Percentiles rank a stretch among this genome's conserved stretches.
Conservation (phyloP, 2,113 vertebrate species). For the Anarhynchus alexandrinus region DNA sequence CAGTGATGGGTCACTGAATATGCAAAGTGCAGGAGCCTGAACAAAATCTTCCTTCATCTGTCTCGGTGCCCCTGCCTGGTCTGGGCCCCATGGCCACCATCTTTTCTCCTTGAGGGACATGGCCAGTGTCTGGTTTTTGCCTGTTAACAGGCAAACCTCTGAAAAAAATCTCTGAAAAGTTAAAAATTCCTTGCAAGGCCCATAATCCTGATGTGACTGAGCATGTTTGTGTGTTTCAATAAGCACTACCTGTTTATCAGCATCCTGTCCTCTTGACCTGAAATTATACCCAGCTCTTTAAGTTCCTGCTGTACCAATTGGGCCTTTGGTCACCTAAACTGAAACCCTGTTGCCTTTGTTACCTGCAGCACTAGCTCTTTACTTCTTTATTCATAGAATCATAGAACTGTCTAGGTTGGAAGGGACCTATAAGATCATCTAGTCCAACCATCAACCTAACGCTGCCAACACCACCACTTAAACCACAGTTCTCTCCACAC, state of each 20-base stretch:
- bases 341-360: background rate
- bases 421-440: no score
- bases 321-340: background rate
- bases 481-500: background rate
- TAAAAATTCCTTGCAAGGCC: background rate
- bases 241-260: background rate
- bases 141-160: background rate
- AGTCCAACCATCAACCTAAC: no score
- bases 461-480: no score
- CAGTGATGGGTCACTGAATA: background rate
- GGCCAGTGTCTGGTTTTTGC: background rate
- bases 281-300: background rate
- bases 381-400: no score
- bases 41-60: background rate
- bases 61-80: background rate
- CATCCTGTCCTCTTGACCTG: background rate
- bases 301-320: background rate
- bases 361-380: background rate
- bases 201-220: background rate
- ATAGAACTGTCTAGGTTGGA: no score
- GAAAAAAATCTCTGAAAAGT: background rate
- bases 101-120: background rate
- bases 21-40: background rate
- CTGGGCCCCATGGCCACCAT: background rate
- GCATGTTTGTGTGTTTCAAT: background rate